A percentile compares a stretch with the other conserved stretches of the same genome.
Evolutionary conservation across 2,888 invertebrate genomes (phyloP).

Genomic region (Tetranychus piercei): DNA sequence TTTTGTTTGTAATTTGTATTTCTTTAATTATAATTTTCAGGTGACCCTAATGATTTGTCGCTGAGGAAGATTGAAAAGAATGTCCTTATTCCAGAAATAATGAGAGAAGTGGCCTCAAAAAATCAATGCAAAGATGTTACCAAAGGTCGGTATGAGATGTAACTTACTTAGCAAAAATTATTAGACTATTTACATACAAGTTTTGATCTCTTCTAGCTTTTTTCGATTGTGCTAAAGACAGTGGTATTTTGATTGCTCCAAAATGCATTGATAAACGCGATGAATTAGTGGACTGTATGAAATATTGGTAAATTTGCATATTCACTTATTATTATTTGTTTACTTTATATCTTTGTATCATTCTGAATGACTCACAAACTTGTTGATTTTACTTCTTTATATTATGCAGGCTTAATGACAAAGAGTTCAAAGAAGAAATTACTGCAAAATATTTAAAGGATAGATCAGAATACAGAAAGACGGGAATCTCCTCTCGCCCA

Average conservation of each 20-base stretch:
- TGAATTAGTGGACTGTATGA: conserved; percentile 49
- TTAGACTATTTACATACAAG: conserved; percentile 6
- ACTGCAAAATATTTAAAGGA: conserved; percentile 59
- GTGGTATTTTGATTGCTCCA: conserved; percentile 49
- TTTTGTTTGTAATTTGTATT: not conserved
- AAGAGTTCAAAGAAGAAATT: conserved; percentile 52
- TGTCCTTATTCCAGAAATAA: conserved; percentile 67
- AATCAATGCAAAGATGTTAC: conserved; percentile 61
- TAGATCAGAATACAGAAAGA: conserved; percentile 58
- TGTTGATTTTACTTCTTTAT: not conserved
- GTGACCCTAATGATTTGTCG: conserved; percentile 63
- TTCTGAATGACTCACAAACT: not conserved
- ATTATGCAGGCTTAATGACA: conserved; percentile 35
- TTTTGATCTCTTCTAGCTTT: conserved; percentile 33
- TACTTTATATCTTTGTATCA: not conserved
- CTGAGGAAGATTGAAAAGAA: conserved; percentile 71
- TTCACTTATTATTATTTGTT: not conserved
- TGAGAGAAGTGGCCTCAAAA: conserved; percentile 57
- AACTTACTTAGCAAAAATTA: not conserved
- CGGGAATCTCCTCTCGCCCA: conserved; percentile 39
- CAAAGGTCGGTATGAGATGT: conserved; percentile 35
- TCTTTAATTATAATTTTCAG: conserved; percentile 34
- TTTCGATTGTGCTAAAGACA: conserved; percentile 49
- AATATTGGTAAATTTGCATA: not conserved
- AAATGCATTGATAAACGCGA: conserved; percentile 54